Evolutionary conservation across 2,797 vertebrate species (phyloP), one percentile per base, ranked within the genome.

Genomic region (Rhynchotus rufescens): DNA sequence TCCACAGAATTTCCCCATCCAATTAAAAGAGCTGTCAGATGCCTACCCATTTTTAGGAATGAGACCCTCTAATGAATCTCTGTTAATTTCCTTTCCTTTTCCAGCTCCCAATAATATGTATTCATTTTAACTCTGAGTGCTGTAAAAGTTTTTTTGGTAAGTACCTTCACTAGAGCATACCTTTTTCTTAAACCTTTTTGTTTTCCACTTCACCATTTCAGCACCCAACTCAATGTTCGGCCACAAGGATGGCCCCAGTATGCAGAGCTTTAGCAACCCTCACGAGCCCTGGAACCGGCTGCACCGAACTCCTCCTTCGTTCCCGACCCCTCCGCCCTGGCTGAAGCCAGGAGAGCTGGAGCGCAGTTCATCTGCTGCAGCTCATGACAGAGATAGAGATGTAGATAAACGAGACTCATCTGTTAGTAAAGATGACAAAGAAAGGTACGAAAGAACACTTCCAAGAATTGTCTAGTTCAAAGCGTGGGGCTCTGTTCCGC

Each of bases 201-300:
- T 98, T 97, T 96, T 97, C 95, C 97, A 97, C 97, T 98, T 97
- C 97, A 94, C 97, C 97, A 98, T 98, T 98, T 96, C 97, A 98
- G 99, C 98, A 97, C 98, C 99, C 97, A 99, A 99, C 97, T 98
- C 99, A 38, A 74, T 99, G 97, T 99, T 99, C 96, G 98, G 98
- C 98, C 99, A 99, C 97, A 99, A 99, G 98, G 99, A 99, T 92
- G 98, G 98, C 97, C 98, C 98, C 96, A 98, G 98, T 95, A 97
- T 98, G 96, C 99, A 98, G 98, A 98, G 96, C 97, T 98, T 97
- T 97, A 97, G 97, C 96, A 96, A 98, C 94, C 98, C 98, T 97
- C 99, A 99, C 95, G 99, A 99, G 96, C 99, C 99, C 74, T 99
- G 99, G 99, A 99, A 99, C 98, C 98, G 99, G 94, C 98, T 99